Evolutionary conservation across 2,113 vertebrate species (phyloP), one percentile per base, ranked within the genome.

Genomic region (Limanda limanda): DNA sequence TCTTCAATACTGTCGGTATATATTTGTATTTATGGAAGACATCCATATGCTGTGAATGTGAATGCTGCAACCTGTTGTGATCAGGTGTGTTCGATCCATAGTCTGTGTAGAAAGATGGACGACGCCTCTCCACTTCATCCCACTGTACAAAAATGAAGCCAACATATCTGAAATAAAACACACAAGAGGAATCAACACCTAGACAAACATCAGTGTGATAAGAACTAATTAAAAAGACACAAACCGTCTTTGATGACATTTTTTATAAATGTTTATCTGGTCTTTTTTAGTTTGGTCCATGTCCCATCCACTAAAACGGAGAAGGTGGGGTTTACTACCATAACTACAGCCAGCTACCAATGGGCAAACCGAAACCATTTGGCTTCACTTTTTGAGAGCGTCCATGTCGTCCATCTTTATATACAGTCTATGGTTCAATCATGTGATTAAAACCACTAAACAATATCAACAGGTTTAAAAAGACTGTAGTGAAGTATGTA

Each of bases 41-140:
- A 51, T 47, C 20, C 1, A 37, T 68, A 60, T 86, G 71, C 63
- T 60, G 27, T 83, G 61, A 88, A 80, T 86, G 67, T 85, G 62
- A 86, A 77, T 7, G 45, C 35, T 73, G 59, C 72, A 64, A 56
- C 61, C 17, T 25, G n/a, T 27, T 73, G 18, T 77, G 24, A 55
- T 76, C 1, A 57, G 59, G 54, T 54, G 27, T n/a, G 47, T 25
- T 51, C 8, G 51, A 2, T 48, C 45, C 40, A 3, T 13, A 42
- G 40, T 51, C 47, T 20, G 14, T 15, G 18, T 17, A 7, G 14
- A 51, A 51, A 51, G 47, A 17, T 51, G 47, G 17, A 51, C 17
- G 47, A 51, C 47, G 47, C 17, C 5, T 51, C 18, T 17, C 18
- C 18, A 17, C 15, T 51, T 51, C 47, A 17, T 42, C 40, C 12